phyloP scores from a whole-genome alignment of 2,888 invertebrate species.

The Margaritifera margaritifera region DNA sequence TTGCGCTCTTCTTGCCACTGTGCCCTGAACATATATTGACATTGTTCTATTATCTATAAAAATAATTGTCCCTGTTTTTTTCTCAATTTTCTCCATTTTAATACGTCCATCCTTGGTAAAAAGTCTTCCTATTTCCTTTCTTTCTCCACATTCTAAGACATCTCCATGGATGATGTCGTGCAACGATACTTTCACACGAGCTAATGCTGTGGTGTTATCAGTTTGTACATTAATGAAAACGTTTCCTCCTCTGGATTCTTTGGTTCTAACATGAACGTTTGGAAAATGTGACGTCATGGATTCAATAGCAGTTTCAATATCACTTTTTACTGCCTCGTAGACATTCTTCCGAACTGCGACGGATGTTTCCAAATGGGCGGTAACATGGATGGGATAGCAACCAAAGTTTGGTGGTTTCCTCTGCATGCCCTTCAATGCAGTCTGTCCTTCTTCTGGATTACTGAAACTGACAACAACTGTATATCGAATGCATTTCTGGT shows the following conservation, averaged over 20 bases:
- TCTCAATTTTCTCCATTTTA: constrained; percentile 29
- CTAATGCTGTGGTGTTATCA: constrained; percentile 30
- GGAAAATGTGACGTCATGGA: constrained; percentile 2
- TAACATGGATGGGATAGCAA: constrained; percentile 13
- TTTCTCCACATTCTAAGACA: constrained; percentile 28
- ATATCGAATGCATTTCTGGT: constrained; percentile 19
- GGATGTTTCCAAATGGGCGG: constrained; percentile 30
- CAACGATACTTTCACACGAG: constrained; percentile 28
- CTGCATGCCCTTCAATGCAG: constrained; percentile 22
- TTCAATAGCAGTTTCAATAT: constrained; percentile 24
- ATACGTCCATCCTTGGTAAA: constrained; percentile 38
- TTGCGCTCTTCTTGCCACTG: constrained; percentile 7
- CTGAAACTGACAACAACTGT: constrained; percentile 39
- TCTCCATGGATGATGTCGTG: constrained; percentile 39
- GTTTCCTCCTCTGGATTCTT: constrained; percentile 31
- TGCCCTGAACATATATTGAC: constrained; percentile 42
- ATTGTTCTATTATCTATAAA: constrained; percentile 37
- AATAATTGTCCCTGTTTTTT: constrained; percentile 29
- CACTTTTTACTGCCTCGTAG: constrained; percentile 23
- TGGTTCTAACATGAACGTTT: constrained; percentile 9
- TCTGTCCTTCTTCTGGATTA: constrained; percentile 40
- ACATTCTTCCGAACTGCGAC: constrained; percentile 29
- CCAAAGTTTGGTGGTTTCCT: neutral
- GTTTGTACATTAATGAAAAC: constrained; percentile 35
- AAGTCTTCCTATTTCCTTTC: constrained; percentile 18